phyloP scores from a whole-genome alignment of 1,140 invertebrate genomes.

The Drosophila athabasca region DNA sequence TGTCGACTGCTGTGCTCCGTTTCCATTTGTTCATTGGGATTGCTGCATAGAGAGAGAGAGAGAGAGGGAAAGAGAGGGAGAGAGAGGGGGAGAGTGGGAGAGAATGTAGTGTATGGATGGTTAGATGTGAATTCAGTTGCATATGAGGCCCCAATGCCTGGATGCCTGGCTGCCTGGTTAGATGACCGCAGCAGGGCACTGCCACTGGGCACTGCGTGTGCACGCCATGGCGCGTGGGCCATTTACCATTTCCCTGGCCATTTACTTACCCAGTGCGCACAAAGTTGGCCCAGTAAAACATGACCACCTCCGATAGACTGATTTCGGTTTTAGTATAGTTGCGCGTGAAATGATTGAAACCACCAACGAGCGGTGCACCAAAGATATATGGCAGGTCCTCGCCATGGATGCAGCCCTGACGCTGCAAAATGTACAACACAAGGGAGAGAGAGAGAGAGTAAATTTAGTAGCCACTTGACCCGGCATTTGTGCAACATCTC shows the following conservation, averaged over 20 bases:
- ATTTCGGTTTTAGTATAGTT: slow-evolving; percentile 96
- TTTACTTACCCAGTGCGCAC: slow-evolving; percentile 95
- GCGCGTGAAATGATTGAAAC: slow-evolving; percentile 91
- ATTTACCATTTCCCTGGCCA: not conserved
- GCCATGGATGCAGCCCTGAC: slow-evolving; percentile 94
- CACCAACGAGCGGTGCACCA: slow-evolving; percentile 91
- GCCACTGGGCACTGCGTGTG: not conserved
- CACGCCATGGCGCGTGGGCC: not conserved
- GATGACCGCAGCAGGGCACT: not conserved
- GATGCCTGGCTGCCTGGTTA: not conserved
- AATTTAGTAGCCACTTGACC: slow-evolving; percentile 10
- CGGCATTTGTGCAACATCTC: not conserved
- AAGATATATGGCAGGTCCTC: slow-evolving; percentile 97
- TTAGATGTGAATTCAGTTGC: not conserved
- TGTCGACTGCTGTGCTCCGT: slow-evolving; percentile 87
- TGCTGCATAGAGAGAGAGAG: slow-evolving; percentile 85
- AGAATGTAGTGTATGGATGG: not conserved
- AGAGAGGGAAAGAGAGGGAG: slow-evolving; percentile 6
- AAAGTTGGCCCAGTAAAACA: slow-evolving; percentile 98
- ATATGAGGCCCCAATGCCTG: not conserved
- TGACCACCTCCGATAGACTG: slow-evolving; percentile 94
- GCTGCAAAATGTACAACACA: slow-evolving; percentile 84
- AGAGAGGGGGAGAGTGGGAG: not conserved
- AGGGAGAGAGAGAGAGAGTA: slow-evolving; percentile 3
- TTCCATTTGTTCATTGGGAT: slow-evolving; percentile 93